Base-by-base conservation (phyloP, 2,113 vertebrate species). In the Hemiprocne comata region DNA sequence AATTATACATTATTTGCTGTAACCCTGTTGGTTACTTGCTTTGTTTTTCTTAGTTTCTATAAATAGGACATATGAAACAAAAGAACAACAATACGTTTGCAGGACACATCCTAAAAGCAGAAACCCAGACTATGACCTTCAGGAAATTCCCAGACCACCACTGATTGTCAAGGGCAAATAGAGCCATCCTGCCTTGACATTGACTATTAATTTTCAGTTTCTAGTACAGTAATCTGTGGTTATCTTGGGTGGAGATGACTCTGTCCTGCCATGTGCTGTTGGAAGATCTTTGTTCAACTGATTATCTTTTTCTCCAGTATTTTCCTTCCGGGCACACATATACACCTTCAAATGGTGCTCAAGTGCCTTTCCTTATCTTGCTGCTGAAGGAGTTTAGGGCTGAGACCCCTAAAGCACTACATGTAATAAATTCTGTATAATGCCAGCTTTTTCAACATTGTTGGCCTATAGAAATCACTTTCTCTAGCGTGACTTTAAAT, bases 131-230 rank as follows among this genome's bases (percentile, higher is more conserved):
- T 44, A 14, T 16, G 42, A 85, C 67, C 38, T 73, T 60, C 73
- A 81, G 95, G 94, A 96, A 97, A 84, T 89, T 94, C 84, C 53
- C 88, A 95, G 86, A 95, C 65, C 61, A 92, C 38, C 48, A 90
- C 20, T 0, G 0, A 93, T 25, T 92, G 69, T 94, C 76, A 93
- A 87, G 60, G 34, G 70, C 73, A 95, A 84, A 87, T 2, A 67
- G 18, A 87, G 44, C 26, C 83, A 93, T 85, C 76, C 95, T 71
- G 89, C 75, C 79, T 81, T 72, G 61, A 86, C 38, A 20, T 2
- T 53, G 42, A 29, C 53, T 51, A 44, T 75, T 81, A 44, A 67
- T 87, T 94, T 92, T 75, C 61, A 74, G 76, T 87, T 90, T 71
- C 73, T 77, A 90, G 57, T 18, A 55, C 18, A 69, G 29, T 53